Base-by-base conservation (phyloP, 2,888 invertebrate species). In the Seladonia tumulorum region DNA sequence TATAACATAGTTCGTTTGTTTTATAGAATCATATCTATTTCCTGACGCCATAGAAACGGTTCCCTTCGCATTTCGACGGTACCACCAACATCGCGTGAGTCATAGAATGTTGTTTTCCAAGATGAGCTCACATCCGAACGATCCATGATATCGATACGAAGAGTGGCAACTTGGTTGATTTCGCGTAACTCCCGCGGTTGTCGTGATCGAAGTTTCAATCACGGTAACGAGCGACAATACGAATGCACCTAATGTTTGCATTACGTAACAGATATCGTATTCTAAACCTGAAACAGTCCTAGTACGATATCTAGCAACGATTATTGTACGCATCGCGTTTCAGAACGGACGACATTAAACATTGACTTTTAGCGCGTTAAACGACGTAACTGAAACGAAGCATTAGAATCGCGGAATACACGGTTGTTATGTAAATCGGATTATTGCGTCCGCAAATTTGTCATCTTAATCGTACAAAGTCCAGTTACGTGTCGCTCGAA, bases 1-100 rank as follows among this genome's bases (percentile, higher is more conserved):
- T n/a, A 10, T 3, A n/a, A n/a, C 22, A 22, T 8, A 12, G 14
- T 25, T 16, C 25, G 73, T 76, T 77, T 79, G 25, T 60, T 74
- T 76, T 47, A 42, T 25, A 25, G 47, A 66, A 66, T 16, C 76
- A 47, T 66, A 49, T 66, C 49, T 63, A 63, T 47, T 57, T 47
- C 29, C 29, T 35, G 39, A 72, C 25, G 60, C 66, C 72, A 82
- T 82, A 80, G 77, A 53, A 66, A 68, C 77, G 71, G 76, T 45
- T 8, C 1, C 12, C 53, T 25, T 18, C 18, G 5, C 42, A 25
- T 22, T 12, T 49, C 25, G 42, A 25, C 7, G 42, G n/a, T 42
- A 47, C 14, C 16, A 70, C 7, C 22, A 25, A 63, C 35, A 35
- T 29, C 35, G 5, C 14, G 68, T 49, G 45, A 53, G 10, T 35